Evolutionary conservation across 2,113 vertebrate genomes (phyloP).

Genomic region (Laticauda colubrina): DNA sequence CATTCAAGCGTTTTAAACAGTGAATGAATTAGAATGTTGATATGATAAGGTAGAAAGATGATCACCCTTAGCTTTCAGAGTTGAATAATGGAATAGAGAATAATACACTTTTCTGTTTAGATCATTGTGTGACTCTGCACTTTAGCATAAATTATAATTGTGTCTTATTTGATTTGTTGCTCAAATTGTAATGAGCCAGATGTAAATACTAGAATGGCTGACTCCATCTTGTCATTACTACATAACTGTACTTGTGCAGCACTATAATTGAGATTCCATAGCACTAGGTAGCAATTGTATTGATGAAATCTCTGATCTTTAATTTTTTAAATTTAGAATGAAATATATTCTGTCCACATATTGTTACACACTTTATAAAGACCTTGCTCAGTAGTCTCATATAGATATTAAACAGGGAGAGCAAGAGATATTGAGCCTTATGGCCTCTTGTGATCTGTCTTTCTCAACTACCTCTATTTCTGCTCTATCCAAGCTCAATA

Average conservation of each 20-base stretch:
- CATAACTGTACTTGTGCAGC: not conserved
- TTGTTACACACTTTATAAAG: not conserved
- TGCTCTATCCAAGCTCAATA: not conserved
- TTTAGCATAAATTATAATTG: not conserved
- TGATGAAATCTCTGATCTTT: not conserved
- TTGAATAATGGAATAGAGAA: not conserved
- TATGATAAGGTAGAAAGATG: not conserved
- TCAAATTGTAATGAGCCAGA: not conserved
- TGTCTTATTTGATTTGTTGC: not conserved
- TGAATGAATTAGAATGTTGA: not conserved
- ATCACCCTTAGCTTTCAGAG: not conserved
- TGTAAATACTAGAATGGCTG: not conserved
- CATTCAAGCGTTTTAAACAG: not conserved
- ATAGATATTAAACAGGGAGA: not conserved
- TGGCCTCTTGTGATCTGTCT: not conserved
- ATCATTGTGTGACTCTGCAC: not conserved
- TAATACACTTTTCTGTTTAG: not conserved
- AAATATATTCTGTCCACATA: not conserved
- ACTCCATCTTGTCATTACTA: not conserved
- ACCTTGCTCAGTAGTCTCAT: not conserved
- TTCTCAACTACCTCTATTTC: not conserved
- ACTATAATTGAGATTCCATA: not conserved
- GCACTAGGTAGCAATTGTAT: not conserved
- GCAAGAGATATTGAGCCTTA: not conserved
- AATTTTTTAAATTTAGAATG: not conserved